Base-by-base conservation (phyloP, 2,888 invertebrate species). In the Mimumesa dahlbomi region DNA sequence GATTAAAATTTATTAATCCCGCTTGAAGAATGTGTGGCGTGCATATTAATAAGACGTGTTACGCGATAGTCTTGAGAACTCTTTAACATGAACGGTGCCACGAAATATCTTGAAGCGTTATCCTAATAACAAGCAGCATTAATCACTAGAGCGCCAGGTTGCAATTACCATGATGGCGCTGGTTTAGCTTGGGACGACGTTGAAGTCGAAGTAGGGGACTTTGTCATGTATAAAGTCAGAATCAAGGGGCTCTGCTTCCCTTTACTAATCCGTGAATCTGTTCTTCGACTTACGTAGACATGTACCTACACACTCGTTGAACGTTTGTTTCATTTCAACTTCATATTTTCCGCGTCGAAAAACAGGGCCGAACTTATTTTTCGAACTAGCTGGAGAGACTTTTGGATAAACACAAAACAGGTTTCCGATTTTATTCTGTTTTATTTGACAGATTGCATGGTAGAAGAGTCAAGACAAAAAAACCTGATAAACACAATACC, bases 111-210 rank as follows among this genome's bases (percentile, higher is more conserved):
- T 75, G 68, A 62, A 75, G 76, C 77, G 75, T 82, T 82, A 82
- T 85, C 81, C 81, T 85, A 85, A 85, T 83, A 85, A 82, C 82
- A 82, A 82, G 84, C 80, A 74, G 77, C 82, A 84, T 86, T 84
- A 86, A 86, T 85, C 86, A 85, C 82, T 74, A 75, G 75, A 80
- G 77, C 75, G 76, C 80, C 69, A 78, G 76, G 71, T 73, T 83
- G 84, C 82, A 84, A 86, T 86, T 85, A 86, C 82, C 78, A 75
- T 75, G 80, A 83, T 85, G 83, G 78, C 72, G 78, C 79, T 82
- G 80, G 76, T 75, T 79, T 78, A 68, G 59, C 40, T 73, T 64
- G 38, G 63, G 64, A 68, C 14, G 45, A 57, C 56, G 61, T 49
- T 62, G 65, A 69, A 61, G 49, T 42, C 63, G 48, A 70, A 66